phyloP scores from a whole-genome alignment of 1,140 invertebrate species.

The Meloidogyne exigua region DNA sequence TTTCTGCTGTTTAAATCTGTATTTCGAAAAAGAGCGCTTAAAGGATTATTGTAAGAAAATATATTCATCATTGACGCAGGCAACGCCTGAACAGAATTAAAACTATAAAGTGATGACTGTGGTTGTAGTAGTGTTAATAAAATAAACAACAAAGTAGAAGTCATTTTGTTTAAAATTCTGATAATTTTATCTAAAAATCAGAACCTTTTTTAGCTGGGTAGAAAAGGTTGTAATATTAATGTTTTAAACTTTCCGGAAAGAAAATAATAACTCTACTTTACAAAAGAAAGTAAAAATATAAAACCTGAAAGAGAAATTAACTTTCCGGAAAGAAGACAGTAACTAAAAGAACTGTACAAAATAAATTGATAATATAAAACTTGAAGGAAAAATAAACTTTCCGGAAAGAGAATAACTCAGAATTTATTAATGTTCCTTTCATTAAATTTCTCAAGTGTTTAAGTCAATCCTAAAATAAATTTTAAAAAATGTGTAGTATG shows the following conservation, averaged over 20 bases:
- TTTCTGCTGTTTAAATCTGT: constrained; percentile 7
- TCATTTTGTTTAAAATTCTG: background rate
- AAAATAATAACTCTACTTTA: background rate
- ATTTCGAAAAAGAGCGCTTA: constrained; percentile 2
- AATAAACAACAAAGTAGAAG: background rate
- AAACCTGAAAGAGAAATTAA: background rate
- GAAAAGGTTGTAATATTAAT: background rate
- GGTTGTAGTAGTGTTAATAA: background rate
- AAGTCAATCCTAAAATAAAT: background rate
- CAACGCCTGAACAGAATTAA: constrained; percentile 15
- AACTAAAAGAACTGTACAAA: background rate
- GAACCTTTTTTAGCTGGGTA: background rate
- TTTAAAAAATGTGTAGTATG: background rate
- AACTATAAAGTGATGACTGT: background rate
- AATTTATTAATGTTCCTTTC: too few relatives aligned
- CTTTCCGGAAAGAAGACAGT: background rate
- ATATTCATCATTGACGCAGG: constrained; percentile 29
- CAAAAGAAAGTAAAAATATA: background rate
- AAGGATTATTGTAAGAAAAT: constrained; percentile 3
- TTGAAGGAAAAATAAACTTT: too few relatives aligned
- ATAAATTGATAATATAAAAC: too few relatives aligned
- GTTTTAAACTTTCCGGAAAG: background rate
- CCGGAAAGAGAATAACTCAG: too few relatives aligned
- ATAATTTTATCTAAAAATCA: background rate
- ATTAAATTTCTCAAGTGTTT: too few relatives aligned